phyloP scores from a whole-genome alignment of 2,888 invertebrate genomes.

The Iphiclides podalirius region DNA sequence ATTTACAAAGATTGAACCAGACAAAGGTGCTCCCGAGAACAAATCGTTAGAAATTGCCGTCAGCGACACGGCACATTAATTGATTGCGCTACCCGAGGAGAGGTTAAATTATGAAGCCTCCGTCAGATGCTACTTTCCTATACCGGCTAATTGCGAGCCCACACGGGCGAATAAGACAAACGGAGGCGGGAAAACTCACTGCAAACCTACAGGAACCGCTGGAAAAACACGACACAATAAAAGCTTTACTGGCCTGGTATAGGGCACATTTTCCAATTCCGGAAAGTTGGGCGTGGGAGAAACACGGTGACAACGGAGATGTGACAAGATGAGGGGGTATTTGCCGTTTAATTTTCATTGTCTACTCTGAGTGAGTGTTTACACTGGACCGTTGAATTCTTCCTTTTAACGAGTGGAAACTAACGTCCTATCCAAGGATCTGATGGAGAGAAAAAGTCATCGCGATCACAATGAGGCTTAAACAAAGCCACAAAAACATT shows the following conservation, averaged over 20 bases:
- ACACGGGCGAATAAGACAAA: constrained; percentile 53
- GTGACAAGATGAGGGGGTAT: constrained; percentile 58
- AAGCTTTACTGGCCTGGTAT: constrained; percentile 12
- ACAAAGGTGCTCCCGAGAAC: neutral
- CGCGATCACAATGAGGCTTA: constrained; percentile 26
- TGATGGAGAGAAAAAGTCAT: no score
- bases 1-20: constrained; percentile 1
- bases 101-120: constrained; percentile 35
- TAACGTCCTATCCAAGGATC: no score
- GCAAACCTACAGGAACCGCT: neutral
- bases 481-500: no score
- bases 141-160: constrained; percentile 61
- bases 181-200: constrained; percentile 41
- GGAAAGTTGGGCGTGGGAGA: constrained; percentile 19
- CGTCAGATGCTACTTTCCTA: constrained; percentile 43
- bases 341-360: constrained; percentile 66
- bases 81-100: constrained; percentile 24
- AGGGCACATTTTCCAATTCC: constrained; percentile 33
- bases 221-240: neutral
- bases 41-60: constrained; percentile 11
- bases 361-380: constrained; percentile 43
- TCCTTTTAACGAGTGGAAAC: neutral
- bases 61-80: constrained; percentile 21
- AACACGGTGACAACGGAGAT: constrained; percentile 30
- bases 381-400: constrained; percentile 22